Evolutionary conservation across 2,113 vertebrate species (phyloP).

Genomic region (Orycteropus afer): DNA sequence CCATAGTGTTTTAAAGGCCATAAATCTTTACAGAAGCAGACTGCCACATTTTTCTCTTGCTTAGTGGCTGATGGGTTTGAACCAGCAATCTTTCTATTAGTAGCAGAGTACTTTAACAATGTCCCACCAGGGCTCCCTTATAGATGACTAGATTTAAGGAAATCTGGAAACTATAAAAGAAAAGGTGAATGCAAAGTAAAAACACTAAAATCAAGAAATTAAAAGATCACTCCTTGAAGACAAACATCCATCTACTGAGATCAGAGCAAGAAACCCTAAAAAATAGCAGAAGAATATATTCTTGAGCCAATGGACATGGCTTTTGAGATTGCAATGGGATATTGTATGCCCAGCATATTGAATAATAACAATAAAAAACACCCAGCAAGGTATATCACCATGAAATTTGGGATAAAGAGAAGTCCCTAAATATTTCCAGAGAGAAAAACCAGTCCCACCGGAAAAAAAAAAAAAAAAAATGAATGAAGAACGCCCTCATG

Average conservation of each 20-base stretch:
- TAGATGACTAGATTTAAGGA: background rate
- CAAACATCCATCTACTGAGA: background rate
- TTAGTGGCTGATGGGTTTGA: too few relatives aligned
- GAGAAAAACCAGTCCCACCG: constrained; percentile 6
- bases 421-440: background rate
- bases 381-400: background rate
- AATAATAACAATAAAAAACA: background rate
- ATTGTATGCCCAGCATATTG: background rate
- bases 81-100: too few relatives aligned
- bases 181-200: background rate
- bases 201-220: constrained; percentile 20
- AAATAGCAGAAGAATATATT: background rate
- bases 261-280: background rate
- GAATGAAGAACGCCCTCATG: background rate
- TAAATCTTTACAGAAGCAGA: too few relatives aligned
- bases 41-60: too few relatives aligned
- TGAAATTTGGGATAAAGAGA: constrained; percentile 5
- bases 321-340: constrained; percentile 36
- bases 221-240: constrained; percentile 6
- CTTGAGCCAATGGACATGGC: background rate
- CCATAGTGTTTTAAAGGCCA: too few relatives aligned
- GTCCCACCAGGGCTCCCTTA: too few relatives aligned
- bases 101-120: too few relatives aligned
- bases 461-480: too few relatives aligned
- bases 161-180: background rate